Conservation (phyloP, 2,888 invertebrate species). For the Temnothorax ravouxi region DNA sequence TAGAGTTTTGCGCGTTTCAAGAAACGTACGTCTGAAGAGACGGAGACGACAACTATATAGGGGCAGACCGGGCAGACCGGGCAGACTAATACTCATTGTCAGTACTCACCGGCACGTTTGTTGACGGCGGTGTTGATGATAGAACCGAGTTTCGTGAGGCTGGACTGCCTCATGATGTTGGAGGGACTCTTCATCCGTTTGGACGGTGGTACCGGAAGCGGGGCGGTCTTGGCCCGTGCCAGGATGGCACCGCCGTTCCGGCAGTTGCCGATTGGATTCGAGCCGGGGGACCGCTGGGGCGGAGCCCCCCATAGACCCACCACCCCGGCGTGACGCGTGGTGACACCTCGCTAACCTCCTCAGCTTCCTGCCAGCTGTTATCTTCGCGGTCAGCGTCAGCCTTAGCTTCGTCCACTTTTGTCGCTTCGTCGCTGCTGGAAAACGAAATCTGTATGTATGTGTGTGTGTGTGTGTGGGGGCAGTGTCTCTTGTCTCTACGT, state of each 20-base stretch:
- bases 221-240: constrained; percentile 79
- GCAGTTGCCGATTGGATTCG: constrained; percentile 80
- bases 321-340: constrained; percentile 86
- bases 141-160: constrained; percentile 89
- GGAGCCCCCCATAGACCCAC: constrained; percentile 86
- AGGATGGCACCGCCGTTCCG: constrained; percentile 80
- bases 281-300: constrained; percentile 85
- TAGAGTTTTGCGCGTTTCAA: not conserved
- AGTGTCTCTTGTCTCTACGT: not conserved
- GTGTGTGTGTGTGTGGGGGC: too few relatives aligned
- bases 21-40: not conserved
- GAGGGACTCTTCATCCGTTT: constrained; percentile 86
- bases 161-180: constrained; percentile 88
- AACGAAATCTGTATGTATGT: not conserved
- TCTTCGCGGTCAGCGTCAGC: constrained; percentile 6
- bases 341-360: constrained; percentile 77
- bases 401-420: not conserved
- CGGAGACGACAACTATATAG: not conserved
- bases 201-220: constrained; percentile 79
- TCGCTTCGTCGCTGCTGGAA: constrained; percentile 44
- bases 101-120: constrained; percentile 85
- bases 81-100: too few relatives aligned
- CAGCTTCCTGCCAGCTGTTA: constrained; percentile 64
- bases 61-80: too few relatives aligned
- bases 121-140: constrained; percentile 89